A percentile compares a stretch with the other conserved stretches of the same genome.
phyloP scores from a whole-genome alignment of 2,113 vertebrate species.

The Oreotrochilus melanogaster region DNA sequence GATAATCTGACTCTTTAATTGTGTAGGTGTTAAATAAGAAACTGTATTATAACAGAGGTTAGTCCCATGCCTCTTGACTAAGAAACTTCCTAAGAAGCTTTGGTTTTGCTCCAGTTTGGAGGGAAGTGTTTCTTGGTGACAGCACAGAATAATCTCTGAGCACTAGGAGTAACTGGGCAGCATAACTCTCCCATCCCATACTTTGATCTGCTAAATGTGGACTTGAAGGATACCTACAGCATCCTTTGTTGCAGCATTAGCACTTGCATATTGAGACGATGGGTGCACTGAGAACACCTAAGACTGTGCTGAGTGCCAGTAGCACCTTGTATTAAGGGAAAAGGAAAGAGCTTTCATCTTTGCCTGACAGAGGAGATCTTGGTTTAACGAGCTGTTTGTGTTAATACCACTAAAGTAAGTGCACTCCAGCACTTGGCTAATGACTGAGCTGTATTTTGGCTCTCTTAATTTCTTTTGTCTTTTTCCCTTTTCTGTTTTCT shows the following conservation, averaged over 20 bases:
- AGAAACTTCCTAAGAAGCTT: not conserved
- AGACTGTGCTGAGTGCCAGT: not conserved
- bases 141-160: not conserved
- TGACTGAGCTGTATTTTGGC: not conserved
- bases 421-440: not conserved
- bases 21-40: not conserved
- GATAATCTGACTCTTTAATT: not conserved
- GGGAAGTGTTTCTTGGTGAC: not conserved
- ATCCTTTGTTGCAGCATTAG: not conserved
- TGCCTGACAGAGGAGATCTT: not conserved
- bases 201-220: not conserved
- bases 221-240: not conserved
- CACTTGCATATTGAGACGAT: not conserved
- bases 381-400: not conserved
- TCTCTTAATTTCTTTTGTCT: not conserved
- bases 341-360: conserved; percentile 15
- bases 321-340: not conserved
- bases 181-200: accelerated
- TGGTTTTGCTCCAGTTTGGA: not conserved
- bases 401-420: not conserved
- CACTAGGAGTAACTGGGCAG: not conserved
- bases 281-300: not conserved
- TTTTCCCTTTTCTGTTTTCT: not conserved
- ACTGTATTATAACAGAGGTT: not conserved
- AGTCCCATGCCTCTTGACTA: not conserved